Evolutionary conservation across 2,888 invertebrate genomes (phyloP), one percentile per base, ranked within the genome.

Genomic region (Drosophila paramelanica): DNA sequence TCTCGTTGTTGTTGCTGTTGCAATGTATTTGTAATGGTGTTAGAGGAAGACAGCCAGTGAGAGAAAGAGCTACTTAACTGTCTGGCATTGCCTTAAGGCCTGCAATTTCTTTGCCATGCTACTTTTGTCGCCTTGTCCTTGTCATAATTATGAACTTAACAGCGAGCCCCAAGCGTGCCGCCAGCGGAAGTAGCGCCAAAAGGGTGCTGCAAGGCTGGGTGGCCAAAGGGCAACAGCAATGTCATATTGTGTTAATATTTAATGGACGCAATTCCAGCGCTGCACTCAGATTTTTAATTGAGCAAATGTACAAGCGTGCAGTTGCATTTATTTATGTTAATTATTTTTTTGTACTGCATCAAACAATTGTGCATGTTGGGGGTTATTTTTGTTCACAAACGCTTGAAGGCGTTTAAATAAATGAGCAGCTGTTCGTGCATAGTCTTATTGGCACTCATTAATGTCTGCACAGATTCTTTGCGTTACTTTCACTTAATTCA

Each of bases 1-100:
- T 46, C 7, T 33, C 51, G 36, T 52, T 56, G 20, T 45, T 61
- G 59, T 39, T 67, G 39, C 56, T 46, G 25, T 38, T 81, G 85
- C 84, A 88, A 71, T 88, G 73, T 65, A 77, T 71, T 74, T 73
- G 84, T 58, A 81, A 77, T 61, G 72, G 57, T 56, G 59, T 57
- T n/a, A 46, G 20, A 27, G n/a, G 14, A 2, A 27, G 49, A 36
- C 25, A 47, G 45, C 14, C 6, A 39, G 41, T 42, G 41, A 5
- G n/a, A 14, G 33, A 39, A 13, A 25, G 38, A 46, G 41, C 36
- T 20, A 45, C 39, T 39, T 11, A 39, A 42, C 62, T 25, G 27
- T 39, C 43, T 56, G 53, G 14, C 57, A 58, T 38, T 43, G 43
- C 27, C 53, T 51, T 39, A 57, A 58, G 61, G 59, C 53, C 25